A percentile compares a stretch with the other conserved stretches of the same genome.
These are phyloP conservation scores for Chelonia mydas DNA, from an alignment of 2,797 vertebrate species.

Conservation along the genomic window DNA sequence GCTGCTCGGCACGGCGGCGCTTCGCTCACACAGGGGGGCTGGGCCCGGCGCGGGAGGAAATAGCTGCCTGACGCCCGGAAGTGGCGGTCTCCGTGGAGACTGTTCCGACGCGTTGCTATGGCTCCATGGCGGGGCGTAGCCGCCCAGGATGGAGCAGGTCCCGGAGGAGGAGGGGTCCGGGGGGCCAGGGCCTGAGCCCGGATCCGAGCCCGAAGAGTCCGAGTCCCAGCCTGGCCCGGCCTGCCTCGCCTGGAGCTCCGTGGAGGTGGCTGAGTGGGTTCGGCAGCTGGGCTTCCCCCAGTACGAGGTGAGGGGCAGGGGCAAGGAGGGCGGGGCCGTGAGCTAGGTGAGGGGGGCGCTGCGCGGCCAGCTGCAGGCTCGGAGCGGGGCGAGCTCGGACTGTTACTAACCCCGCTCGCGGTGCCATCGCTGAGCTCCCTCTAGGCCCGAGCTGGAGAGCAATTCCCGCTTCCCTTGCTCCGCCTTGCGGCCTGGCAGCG, in stretches of 20 bases:
- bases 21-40: accelerated
- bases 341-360: neutral
- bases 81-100: constrained; percentile 82
- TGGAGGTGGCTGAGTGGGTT: constrained; percentile 88
- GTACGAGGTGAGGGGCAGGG: constrained; percentile 82
- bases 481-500: neutral
- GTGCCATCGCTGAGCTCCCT: neutral
- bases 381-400: too few relatives aligned
- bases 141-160: neutral
- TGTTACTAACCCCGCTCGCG: too few relatives aligned
- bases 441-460: neutral
- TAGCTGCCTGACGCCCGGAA: constrained; percentile 46
- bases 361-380: neutral
- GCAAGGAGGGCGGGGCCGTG: neutral
- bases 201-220: neutral
- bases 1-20: neutral
- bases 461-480: neutral
- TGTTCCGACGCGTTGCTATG: constrained; percentile 47
- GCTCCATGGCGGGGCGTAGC: neutral
- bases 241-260: constrained; percentile 84
- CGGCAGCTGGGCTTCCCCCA: constrained; percentile 87
- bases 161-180: too few relatives aligned
- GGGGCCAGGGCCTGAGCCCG: neutral
- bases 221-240: neutral
- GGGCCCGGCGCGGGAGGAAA: neutral